Evolutionary conservation across 2,888 invertebrate genomes (phyloP), one percentile per base, ranked within the genome.

Genomic region (Phymatocera aterrima): DNA sequence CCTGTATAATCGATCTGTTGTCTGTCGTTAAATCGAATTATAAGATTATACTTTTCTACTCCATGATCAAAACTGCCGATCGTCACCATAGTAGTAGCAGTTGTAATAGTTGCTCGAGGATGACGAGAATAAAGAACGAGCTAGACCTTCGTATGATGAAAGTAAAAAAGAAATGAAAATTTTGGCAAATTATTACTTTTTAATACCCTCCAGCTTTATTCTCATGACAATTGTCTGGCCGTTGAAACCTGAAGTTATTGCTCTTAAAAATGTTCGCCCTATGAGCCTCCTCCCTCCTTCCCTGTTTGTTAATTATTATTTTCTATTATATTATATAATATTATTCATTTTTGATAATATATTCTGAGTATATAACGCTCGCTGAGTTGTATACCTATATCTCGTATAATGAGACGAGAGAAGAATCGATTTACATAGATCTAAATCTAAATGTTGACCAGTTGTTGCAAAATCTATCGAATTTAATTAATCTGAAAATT

Each of bases 41-140:
- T 28, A 31, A 75, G 43, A 75, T 57, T 28, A 75, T 68, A 31
- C 34, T 68, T 65, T 64, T 48, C 24, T 74, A n/a, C n/a, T n/a
- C n/a, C n/a, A n/a, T n/a, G n/a, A n/a, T n/a, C n/a, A n/a, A n/a
- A n/a, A n/a, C n/a, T n/a, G n/a, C n/a, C n/a, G n/a, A n/a, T 28
- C 18, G 5, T 28, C 60, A 51, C 21, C 24, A 51, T 51, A 51
- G 21, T 10, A 51, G 51, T 21, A 51, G 51, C 18, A n/a, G n/a
- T n/a, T n/a, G n/a, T n/a, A n/a, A n/a, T n/a, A n/a, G n/a, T n/a
- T n/a, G n/a, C n/a, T n/a, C n/a, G n/a, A n/a, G n/a, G n/a, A n/a
- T n/a, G n/a, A n/a, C n/a, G 21, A 51, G 51, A 51, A 51, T 18
- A 21, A 21, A 21, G 51, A 51, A 21, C 18, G 10, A 18, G 6